These are phyloP conservation scores for Prenolepis imparis DNA, from an alignment of 2,888 invertebrate species.

Conservation along the genomic window DNA sequence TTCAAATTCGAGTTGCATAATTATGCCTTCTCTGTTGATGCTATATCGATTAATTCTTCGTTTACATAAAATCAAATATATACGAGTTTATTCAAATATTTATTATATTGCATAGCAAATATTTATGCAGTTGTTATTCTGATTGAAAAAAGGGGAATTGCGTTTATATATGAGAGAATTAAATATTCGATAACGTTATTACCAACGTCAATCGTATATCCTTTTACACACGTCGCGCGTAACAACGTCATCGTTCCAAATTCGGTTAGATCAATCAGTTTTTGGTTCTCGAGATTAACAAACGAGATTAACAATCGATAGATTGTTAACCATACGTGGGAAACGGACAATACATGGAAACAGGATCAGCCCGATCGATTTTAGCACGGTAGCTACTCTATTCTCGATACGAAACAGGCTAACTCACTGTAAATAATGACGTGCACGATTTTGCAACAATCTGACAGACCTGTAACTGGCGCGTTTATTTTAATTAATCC, in stretches of 20 bases:
- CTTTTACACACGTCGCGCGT: not conserved
- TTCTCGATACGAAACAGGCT: slow-evolving; percentile 29
- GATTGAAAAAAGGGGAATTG: not conserved
- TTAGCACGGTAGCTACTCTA: slow-evolving; percentile 11
- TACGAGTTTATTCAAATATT: not conserved
- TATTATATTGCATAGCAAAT: not conserved
- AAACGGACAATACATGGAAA: slow-evolving; percentile 46
- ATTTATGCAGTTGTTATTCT: not conserved
- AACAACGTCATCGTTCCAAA: slow-evolving; percentile 5
- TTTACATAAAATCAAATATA: not conserved
- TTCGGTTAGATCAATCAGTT: slow-evolving; percentile 25
- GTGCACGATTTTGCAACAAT: slow-evolving; percentile 26
- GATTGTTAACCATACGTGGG: slow-evolving; percentile 29
- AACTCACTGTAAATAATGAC: slow-evolving; percentile 55
- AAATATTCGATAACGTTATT: not conserved
- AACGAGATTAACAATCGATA: slow-evolving; percentile 25
- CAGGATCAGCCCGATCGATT: slow-evolving; percentile 46
- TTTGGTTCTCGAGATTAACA: slow-evolving; percentile 29
- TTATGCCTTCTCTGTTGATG: not conserved
- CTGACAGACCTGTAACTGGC: slow-evolving; percentile 24
- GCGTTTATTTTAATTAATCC: slow-evolving; percentile 50
- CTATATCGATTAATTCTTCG: not conserved
- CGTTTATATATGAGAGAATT: not conserved
- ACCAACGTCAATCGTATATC: not conserved
- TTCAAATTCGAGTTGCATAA: slow-evolving; percentile 25